Percentiles rank a stretch among this genome's conserved stretches.
Evolutionary conservation across 2,888 invertebrate species (phyloP).

Genomic region (Phania funesta): DNA sequence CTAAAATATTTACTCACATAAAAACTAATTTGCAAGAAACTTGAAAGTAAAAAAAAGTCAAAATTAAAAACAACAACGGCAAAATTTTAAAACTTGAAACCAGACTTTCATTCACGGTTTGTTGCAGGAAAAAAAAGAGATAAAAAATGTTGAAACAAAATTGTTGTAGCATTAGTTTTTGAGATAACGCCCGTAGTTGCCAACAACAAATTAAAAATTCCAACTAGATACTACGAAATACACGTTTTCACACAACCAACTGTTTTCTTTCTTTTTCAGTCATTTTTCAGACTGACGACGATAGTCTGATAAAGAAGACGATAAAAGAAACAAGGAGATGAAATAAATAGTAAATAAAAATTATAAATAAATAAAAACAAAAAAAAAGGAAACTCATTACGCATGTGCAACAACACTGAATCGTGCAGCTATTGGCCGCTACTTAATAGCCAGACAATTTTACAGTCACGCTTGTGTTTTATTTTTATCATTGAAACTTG

Average conservation of each 20-base stretch:
- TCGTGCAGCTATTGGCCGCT: slow-evolving; percentile 37
- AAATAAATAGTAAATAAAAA: too few relatives aligned
- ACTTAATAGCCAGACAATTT: slow-evolving; percentile 42
- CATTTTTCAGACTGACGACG: not conserved
- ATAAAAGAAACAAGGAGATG: slow-evolving; percentile 16
- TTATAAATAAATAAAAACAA: too few relatives aligned
- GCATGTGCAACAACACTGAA: slow-evolving; percentile 56
- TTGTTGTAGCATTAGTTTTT: not conserved
- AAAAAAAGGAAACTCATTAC: slow-evolving; percentile 58
- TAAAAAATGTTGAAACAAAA: not conserved
- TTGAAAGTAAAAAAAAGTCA: too few relatives aligned
- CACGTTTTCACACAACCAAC: not conserved
- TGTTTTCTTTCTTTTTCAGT: not conserved
- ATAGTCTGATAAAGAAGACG: slow-evolving; percentile 23
- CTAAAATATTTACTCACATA: too few relatives aligned
- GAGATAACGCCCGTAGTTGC: not conserved
- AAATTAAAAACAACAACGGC: too few relatives aligned
- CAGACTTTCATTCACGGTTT: too few relatives aligned
- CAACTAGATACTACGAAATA: too few relatives aligned
- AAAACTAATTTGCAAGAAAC: too few relatives aligned
- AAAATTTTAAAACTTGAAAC: too few relatives aligned
- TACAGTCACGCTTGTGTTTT: slow-evolving; percentile 35
- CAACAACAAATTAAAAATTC: not conserved
- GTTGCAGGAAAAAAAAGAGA: not conserved
- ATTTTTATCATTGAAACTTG: slow-evolving; percentile 35